Conservation (phyloP, 2,797 vertebrate genomes). For the Helarctos malayanus region DNA sequence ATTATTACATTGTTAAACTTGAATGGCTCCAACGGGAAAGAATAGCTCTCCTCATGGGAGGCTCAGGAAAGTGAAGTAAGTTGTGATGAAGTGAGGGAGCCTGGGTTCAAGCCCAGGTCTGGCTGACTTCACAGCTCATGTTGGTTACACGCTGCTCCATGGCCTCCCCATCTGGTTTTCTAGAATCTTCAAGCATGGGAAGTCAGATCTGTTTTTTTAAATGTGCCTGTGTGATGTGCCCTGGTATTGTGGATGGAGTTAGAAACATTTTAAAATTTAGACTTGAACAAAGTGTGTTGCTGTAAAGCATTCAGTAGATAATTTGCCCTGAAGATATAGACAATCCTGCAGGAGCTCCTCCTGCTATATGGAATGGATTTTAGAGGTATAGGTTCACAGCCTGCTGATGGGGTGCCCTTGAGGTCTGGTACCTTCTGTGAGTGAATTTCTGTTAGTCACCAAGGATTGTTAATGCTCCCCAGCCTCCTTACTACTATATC, state of each 20-base stretch:
- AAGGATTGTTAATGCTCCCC: background rate
- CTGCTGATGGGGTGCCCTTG: background rate
- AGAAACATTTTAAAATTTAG: background rate
- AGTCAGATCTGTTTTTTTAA: background rate
- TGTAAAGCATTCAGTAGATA: background rate
- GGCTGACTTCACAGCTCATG: background rate
- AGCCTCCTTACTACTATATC: background rate
- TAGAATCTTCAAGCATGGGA: background rate
- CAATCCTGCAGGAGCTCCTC: background rate
- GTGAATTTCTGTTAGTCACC: conserved; percentile 31
- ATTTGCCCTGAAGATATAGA: background rate
- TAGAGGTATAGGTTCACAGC: background rate
- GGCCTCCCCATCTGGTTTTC: background rate
- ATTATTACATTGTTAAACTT: background rate
- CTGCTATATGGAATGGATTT: background rate
- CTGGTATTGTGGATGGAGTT: background rate
- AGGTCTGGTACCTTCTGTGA: background rate
- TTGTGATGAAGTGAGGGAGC: background rate
- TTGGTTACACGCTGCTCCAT: background rate
- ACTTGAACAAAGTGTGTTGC: background rate
- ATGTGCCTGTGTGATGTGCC: background rate
- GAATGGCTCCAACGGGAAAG: background rate
- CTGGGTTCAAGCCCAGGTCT: background rate
- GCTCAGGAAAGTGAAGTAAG: background rate
- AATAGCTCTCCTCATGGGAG: background rate